Conservation (phyloP, 2,888 invertebrate species). For the Trissonchulus sp. region DNA sequence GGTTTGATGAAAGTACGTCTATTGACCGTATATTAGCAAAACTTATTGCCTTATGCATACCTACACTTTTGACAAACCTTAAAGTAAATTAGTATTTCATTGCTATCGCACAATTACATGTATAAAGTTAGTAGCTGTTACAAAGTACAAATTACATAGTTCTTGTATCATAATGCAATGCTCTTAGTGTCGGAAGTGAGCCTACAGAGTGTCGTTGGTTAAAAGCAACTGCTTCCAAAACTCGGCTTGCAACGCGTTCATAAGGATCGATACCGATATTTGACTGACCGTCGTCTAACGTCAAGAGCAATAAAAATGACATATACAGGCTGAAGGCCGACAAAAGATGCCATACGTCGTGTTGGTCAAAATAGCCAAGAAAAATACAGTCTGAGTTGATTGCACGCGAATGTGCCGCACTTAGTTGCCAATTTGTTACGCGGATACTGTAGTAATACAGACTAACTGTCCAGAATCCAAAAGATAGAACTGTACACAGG, state of each 20-base stretch:
- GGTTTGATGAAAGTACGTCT: too few relatives aligned
- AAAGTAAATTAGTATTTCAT: too few relatives aligned
- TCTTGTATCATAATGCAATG: not conserved
- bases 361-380: conserved; percentile 12
- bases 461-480: conserved; percentile 6
- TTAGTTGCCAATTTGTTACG: conserved; percentile 11
- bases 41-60: too few relatives aligned
- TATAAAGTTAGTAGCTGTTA: too few relatives aligned
- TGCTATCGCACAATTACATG: too few relatives aligned
- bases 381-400: not conserved
- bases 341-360: conserved; percentile 18
- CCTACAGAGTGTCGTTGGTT: not conserved
- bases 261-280: not conserved
- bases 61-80: too few relatives aligned
- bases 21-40: too few relatives aligned
- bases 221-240: not conserved
- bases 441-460: not conserved
- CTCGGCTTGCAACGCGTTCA: not conserved
- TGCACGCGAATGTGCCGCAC: not conserved
- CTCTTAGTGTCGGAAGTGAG: not conserved
- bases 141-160: too few relatives aligned
- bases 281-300: conserved; percentile 15
- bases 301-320: conserved; percentile 10
- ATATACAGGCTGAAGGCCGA: conserved; percentile 7
- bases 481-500: conserved; percentile 9